Percentiles rank a stretch among this genome's conserved stretches.
Conservation (phyloP, 2,113 vertebrate species). For the Rhadina sibilatrix region DNA sequence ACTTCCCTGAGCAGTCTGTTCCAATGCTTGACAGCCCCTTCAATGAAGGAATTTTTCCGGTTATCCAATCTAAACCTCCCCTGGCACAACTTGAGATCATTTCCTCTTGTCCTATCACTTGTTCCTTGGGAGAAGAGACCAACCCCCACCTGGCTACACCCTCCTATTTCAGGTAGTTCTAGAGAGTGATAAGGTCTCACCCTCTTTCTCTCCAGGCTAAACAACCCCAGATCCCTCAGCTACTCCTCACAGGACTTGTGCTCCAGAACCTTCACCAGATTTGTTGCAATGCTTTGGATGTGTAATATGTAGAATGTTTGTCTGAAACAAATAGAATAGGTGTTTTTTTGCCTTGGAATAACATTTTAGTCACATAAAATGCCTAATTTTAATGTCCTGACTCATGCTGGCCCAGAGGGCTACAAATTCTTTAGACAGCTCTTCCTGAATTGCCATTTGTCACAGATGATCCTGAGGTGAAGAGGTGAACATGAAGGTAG, state of each 20-base stretch:
- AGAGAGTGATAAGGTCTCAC: rapidly evolving
- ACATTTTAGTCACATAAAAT: background rate
- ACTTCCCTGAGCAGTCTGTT: background rate
- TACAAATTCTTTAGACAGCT: background rate
- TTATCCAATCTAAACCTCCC: background rate
- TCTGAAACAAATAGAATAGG: background rate
- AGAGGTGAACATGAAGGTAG: background rate
- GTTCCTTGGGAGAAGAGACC: background rate
- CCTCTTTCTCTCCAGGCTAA: background rate
- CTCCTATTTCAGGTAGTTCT: background rate
- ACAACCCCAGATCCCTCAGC: background rate
- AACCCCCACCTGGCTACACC: rapidly evolving
- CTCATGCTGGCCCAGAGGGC: background rate
- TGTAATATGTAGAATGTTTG: background rate
- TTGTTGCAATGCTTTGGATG: background rate
- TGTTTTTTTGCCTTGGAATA: background rate
- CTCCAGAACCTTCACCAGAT: background rate
- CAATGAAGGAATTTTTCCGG: no score
- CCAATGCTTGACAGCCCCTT: background rate
- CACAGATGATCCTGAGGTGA: background rate
- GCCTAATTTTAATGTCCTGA: background rate
- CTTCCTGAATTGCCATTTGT: background rate
- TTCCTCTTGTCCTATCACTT: background rate
- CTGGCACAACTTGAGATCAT: background rate
- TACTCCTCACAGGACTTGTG: background rate